A percentile compares a stretch with the other conserved stretches of the same genome.
phyloP scores from a whole-genome alignment of 2,888 invertebrate genomes.

The Cerceris rybyensis region DNA sequence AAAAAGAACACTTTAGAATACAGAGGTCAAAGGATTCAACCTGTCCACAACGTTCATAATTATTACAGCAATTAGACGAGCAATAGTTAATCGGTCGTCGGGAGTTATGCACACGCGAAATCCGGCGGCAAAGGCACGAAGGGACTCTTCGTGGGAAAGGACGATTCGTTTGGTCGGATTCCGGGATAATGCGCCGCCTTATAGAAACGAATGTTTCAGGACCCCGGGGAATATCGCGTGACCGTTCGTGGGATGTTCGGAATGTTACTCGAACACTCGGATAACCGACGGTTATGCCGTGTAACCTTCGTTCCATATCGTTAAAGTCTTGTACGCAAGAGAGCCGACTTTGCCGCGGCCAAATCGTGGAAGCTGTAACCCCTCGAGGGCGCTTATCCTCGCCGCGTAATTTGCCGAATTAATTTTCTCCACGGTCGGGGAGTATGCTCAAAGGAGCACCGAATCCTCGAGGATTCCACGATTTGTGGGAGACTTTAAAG shows the following conservation, averaged over 20 bases:
- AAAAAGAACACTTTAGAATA: not conserved
- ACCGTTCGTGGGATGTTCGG: slow-evolving; percentile 71
- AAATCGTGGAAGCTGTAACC: slow-evolving; percentile 49
- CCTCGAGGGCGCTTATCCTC: slow-evolving; percentile 54
- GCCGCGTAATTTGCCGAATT: slow-evolving; percentile 67
- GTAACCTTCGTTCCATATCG: slow-evolving; percentile 68
- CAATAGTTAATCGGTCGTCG: slow-evolving; percentile 73
- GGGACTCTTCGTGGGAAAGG: slow-evolving; percentile 66
- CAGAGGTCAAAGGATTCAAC: not conserved
- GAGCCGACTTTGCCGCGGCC: slow-evolving; percentile 29
- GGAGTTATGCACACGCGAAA: slow-evolving; percentile 71
- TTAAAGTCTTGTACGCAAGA: slow-evolving; percentile 52
- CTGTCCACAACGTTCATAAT: slow-evolving; percentile 63
- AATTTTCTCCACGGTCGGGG: slow-evolving; percentile 58
- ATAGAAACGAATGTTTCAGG: slow-evolving; percentile 64
- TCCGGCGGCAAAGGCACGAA: slow-evolving; percentile 49
- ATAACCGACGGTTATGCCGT: slow-evolving; percentile 68
- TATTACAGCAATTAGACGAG: slow-evolving; percentile 71
- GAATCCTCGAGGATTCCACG: slow-evolving; percentile 37
- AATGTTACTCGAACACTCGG: slow-evolving; percentile 68
- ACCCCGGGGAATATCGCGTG: slow-evolving; percentile 68
- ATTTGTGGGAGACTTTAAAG: slow-evolving; percentile 4
- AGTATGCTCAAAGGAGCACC: slow-evolving; percentile 50
- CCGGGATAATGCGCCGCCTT: slow-evolving; percentile 64
- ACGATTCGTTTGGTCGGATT: slow-evolving; percentile 66